These are phyloP conservation scores for Avahi laniger DNA, from an alignment of 2,797 vertebrate species.

Conservation along the genomic window DNA sequence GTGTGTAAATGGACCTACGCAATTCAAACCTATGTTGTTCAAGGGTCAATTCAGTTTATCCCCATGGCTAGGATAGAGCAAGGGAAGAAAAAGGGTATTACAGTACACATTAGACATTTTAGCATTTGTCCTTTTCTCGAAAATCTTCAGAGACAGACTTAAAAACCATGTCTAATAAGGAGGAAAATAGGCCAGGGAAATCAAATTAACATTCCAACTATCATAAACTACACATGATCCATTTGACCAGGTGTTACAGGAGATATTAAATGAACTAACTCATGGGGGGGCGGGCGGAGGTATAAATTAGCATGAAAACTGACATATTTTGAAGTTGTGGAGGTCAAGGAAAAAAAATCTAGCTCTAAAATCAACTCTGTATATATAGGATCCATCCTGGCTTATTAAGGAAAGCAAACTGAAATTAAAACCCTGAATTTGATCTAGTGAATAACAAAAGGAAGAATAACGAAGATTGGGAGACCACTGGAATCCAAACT, in stretches of 20 bases:
- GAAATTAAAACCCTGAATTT: neutral
- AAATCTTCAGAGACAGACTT: neutral
- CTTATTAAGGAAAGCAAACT: slow-evolving; percentile 5
- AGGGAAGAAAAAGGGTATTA: neutral
- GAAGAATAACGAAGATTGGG: neutral
- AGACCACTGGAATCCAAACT: neutral
- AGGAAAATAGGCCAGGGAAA: slow-evolving; percentile 10
- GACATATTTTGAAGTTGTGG: neutral
- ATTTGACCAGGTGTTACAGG: neutral
- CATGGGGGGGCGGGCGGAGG: neutral
- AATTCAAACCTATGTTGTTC: neutral
- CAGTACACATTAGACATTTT: neutral
- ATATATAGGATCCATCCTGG: neutral
- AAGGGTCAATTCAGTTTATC: neutral
- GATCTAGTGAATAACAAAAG: neutral
- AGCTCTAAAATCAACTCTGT: neutral
- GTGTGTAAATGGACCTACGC: neutral
- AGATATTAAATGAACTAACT: neutral
- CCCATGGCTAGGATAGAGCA: rapidly evolving
- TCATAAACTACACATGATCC: neutral
- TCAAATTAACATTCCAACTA: neutral
- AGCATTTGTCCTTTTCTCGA: neutral
- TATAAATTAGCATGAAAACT: neutral
- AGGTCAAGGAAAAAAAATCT: neutral
- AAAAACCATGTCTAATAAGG: neutral